A percentile compares a stretch with the other conserved stretches of the same genome.
phyloP scores from a whole-genome alignment of 2,888 invertebrate species.

The Cantharis rustica region DNA sequence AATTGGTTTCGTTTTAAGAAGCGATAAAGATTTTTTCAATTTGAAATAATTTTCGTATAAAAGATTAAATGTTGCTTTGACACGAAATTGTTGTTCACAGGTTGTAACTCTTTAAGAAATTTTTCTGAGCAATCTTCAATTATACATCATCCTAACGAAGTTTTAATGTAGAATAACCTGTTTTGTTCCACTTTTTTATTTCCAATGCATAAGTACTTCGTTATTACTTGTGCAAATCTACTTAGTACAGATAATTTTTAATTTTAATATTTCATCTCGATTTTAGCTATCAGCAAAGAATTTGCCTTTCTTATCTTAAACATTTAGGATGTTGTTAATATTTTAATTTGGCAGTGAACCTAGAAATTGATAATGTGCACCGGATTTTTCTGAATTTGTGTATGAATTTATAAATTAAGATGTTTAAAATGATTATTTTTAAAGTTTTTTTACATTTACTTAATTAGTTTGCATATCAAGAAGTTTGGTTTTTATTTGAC shows the following conservation, averaged over 20 bases:
- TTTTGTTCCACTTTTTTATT: neutral
- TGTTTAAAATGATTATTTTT: neutral
- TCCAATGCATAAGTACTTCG: neutral
- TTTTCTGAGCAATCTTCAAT: neutral
- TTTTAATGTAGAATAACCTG: neutral
- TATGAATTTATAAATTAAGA: neutral
- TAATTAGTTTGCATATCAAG: no score
- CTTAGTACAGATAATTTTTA: neutral
- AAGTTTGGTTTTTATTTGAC: neutral
- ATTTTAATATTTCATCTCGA: neutral
- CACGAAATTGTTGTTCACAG: neutral
- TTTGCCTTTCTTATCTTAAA: neutral
- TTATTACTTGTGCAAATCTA: no score
- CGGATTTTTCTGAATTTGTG: neutral
- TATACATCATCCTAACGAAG: neutral
- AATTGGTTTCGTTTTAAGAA: no score
- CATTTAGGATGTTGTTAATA: neutral
- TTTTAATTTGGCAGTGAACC: neutral
- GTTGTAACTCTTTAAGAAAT: neutral
- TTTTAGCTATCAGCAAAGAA: neutral
- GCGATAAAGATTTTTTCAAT: neutral
- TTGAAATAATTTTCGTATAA: no score
- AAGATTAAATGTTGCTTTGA: neutral
- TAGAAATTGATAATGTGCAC: neutral
- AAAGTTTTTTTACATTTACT: no score